Evolutionary conservation across 92 coral and sea anemone species (phyloP).

Genomic region (Epizoanthus rinbou): DNA sequence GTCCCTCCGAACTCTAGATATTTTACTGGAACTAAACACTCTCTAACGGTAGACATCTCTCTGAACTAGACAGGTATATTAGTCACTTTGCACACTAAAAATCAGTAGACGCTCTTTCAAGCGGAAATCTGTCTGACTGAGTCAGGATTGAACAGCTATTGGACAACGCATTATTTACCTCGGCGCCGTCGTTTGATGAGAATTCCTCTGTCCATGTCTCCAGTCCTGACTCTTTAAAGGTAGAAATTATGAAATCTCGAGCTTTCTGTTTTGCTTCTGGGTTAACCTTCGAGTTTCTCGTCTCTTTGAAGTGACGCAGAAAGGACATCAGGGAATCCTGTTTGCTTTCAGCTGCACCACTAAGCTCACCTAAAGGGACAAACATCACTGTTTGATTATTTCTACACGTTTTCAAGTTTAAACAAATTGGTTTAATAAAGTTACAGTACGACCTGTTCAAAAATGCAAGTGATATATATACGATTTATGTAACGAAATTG

Average conservation of each 20-base stretch:
- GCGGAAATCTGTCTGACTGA: too few relatives aligned
- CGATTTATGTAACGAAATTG: too few relatives aligned
- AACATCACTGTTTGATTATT: too few relatives aligned
- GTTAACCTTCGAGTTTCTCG: constrained; percentile 61
- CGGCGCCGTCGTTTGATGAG: constrained; percentile 38
- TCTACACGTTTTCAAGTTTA: too few relatives aligned
- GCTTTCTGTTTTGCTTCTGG: constrained; percentile 63
- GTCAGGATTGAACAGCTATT: background rate
- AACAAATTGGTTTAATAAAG: too few relatives aligned
- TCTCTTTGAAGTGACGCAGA: constrained; percentile 58
- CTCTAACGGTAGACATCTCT: background rate
- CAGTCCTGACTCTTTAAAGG: constrained; percentile 69
- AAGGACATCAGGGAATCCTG: constrained; percentile 42
- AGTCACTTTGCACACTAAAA: background rate
- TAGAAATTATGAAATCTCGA: constrained; percentile 67
- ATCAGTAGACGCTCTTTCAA: too few relatives aligned
- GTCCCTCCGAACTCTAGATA: too few relatives aligned
- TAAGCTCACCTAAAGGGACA: too few relatives aligned
- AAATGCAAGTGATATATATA: too few relatives aligned
- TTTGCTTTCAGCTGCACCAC: background rate
- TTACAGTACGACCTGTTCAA: too few relatives aligned
- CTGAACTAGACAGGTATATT: background rate
- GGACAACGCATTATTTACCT: constrained; percentile 13
- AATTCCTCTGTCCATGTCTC: constrained; percentile 85
- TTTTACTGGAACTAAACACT: too few relatives aligned